phyloP scores from a whole-genome alignment of 2,888 invertebrate species.

The Merodon equestris region DNA sequence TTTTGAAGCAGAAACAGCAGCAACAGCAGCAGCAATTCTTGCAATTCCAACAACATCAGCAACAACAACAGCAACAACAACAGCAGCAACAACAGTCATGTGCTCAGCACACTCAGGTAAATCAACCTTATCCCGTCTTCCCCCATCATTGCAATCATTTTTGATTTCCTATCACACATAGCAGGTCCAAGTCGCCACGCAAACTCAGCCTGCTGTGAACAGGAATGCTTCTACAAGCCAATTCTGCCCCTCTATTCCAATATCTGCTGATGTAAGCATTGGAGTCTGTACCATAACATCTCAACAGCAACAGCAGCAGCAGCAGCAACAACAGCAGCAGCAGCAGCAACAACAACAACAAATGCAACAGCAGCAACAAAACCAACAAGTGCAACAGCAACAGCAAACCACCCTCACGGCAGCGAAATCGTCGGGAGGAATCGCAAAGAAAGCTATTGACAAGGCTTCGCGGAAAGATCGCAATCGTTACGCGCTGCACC shows the following conservation, averaged over 20 bases:
- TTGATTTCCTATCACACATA: conserved; percentile 71
- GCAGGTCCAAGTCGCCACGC: conserved; percentile 84
- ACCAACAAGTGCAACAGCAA: conserved; percentile 71
- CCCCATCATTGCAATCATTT: not conserved
- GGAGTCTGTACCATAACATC: conserved; percentile 70
- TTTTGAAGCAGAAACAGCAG: conserved; percentile 75
- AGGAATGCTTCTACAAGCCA: conserved; percentile 70
- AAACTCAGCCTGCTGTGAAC: conserved; percentile 80
- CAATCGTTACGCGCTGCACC: conserved; percentile 76
- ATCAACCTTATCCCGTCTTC: not conserved
- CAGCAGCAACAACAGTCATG: conserved; percentile 62
- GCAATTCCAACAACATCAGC: conserved; percentile 72
- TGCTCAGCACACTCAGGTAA: conserved; percentile 71
- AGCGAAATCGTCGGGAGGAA: conserved; percentile 75
- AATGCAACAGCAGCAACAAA: conserved; percentile 67
- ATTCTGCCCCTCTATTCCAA: conserved; percentile 72
- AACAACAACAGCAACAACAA: conserved; percentile 57
- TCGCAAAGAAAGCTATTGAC: conserved; percentile 78
- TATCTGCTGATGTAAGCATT: conserved; percentile 71
- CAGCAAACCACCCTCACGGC: conserved; percentile 64
- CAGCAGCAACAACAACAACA: conserved; percentile 70
- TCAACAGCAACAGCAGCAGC: conserved; percentile 69
- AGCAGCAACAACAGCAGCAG: conserved; percentile 67
- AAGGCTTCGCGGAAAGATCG: conserved; percentile 79
- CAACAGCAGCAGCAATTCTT: conserved; percentile 74